Evolutionary conservation across 1,140 invertebrate species (phyloP), one percentile per base, ranked within the genome.

Genomic region (Panagrolaimus sp.): DNA sequence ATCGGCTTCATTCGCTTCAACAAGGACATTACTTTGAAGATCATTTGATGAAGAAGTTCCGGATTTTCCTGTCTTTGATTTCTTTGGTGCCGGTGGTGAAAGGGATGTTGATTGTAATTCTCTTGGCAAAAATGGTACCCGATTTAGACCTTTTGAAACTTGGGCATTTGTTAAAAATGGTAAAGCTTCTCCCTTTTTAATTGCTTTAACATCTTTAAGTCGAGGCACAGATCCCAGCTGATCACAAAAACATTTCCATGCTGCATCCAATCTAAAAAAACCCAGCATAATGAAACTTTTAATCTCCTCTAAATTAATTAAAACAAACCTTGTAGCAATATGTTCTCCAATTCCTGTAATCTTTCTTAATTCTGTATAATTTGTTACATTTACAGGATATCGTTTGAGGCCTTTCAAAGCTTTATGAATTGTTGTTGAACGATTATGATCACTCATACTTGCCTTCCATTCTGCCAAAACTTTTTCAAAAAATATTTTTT

Each of bases 341-440:
- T 81, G 46, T 26, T 80, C 78, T n/a, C 76, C 76, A 58, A 78
- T 81, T 7, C 76, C 76, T 66, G 69, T 69, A 63, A 78, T 81
- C 45, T 73, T 77, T n/a, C 71, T 63, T 24, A 78, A 46, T 8
- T 78, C 74, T 8, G 75, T 44, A 43, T 77, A 82, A 17, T 72
- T 72, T 21, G 75, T 68, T 6, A 78, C 63, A 21, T 71, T 55
- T n/a, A 78, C 38, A 24, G 76, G 76, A 71, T 80, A 78, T 28
- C 46, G 32, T 52, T 66, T 69, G 43, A 81, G 45, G 43, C 76
- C 78, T 21, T 70, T 44, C 15, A 78, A 63, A 0, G 76, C 76
- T 26, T 78, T 78, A 9, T 62, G n/a, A 45, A 78, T 63, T 12
- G 68, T 69, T 43, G 21, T 63, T n/a, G 32, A 14, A n/a, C 69